These are phyloP conservation scores for Hesperia comma DNA, from an alignment of 2,888 invertebrate genomes.

Conservation along the genomic window DNA sequence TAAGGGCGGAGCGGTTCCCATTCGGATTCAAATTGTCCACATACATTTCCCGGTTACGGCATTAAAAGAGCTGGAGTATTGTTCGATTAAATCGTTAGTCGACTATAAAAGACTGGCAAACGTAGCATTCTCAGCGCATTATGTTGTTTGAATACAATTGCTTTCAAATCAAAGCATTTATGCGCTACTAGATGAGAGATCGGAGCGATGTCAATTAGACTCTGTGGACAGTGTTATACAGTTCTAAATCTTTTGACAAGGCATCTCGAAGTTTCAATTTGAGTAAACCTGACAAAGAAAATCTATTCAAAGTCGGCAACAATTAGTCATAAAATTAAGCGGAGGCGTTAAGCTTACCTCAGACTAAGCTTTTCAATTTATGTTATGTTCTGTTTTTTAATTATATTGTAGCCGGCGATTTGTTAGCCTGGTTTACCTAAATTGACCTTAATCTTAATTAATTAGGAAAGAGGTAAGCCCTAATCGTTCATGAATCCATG, in stretches of 20 bases:
- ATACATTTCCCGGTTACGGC: conserved; percentile 10
- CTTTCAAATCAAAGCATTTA: conserved; percentile 22
- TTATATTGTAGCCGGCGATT: conserved; percentile 45
- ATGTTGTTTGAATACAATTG: conserved; percentile 30
- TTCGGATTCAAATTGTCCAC: conserved; percentile 10
- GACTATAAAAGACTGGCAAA: conserved; percentile 28
- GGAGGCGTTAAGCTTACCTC: conserved; percentile 43
- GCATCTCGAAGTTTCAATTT: conserved; percentile 12
- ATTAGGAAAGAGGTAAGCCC: conserved; percentile 43
- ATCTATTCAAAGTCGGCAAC: conserved; percentile 36
- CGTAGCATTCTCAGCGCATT: conserved; percentile 21
- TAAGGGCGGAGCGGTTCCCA: conserved; percentile 16
- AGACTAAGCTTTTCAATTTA: conserved; percentile 46
- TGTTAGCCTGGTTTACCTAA: conserved; percentile 48
- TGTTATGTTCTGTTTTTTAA: conserved; percentile 53
- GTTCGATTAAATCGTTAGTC: conserved; percentile 28
- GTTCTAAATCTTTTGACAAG: conserved; percentile 10
- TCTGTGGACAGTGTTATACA: not conserved
- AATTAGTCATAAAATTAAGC: conserved; percentile 52
- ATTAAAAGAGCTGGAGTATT: conserved; percentile 26
- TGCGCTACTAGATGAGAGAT: not conserved
- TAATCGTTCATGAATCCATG: not conserved
- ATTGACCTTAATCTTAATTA: conserved; percentile 63
- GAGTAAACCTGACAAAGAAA: conserved; percentile 40
- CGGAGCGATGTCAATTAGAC: not conserved